Evolutionary conservation across 2,113 vertebrate species (phyloP).

Genomic region (Mobula hypostoma): DNA sequence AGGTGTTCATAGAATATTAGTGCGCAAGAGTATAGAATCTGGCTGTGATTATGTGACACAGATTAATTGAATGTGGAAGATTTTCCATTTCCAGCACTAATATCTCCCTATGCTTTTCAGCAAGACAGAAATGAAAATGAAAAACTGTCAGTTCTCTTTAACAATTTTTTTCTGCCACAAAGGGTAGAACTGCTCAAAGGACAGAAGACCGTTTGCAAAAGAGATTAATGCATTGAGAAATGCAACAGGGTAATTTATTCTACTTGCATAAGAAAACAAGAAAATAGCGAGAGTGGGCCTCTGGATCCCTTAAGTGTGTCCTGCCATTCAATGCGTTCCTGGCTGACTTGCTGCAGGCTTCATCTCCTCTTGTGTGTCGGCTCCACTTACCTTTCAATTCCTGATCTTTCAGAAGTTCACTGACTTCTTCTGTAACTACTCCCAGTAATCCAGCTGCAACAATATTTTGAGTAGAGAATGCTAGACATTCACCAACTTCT

Average conservation of each 20-base stretch:
- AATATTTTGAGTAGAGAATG: no score
- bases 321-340: not conserved
- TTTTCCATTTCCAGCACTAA: not conserved
- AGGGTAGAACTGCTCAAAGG: not conserved
- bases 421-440: no score
- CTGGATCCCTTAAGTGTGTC: not conserved
- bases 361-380: no score
- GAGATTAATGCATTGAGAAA: not conserved
- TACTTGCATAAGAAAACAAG: not conserved
- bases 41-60: not conserved
- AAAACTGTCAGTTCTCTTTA: not conserved
- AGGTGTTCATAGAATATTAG: not conserved
- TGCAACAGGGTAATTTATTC: not conserved
- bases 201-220: not conserved
- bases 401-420: no score
- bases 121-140: not conserved
- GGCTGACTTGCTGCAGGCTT: no score
- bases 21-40: not conserved
- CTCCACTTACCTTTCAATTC: no score
- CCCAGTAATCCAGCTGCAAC: no score
- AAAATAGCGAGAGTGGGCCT: not conserved
- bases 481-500: no score
- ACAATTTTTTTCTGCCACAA: not conserved
- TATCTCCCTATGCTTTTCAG: not conserved
- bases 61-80: not conserved